A percentile compares a stretch with the other conserved stretches of the same genome.
Conservation (phyloP, 2,797 vertebrate genomes). For the Acipenser transmontanus region DNA sequence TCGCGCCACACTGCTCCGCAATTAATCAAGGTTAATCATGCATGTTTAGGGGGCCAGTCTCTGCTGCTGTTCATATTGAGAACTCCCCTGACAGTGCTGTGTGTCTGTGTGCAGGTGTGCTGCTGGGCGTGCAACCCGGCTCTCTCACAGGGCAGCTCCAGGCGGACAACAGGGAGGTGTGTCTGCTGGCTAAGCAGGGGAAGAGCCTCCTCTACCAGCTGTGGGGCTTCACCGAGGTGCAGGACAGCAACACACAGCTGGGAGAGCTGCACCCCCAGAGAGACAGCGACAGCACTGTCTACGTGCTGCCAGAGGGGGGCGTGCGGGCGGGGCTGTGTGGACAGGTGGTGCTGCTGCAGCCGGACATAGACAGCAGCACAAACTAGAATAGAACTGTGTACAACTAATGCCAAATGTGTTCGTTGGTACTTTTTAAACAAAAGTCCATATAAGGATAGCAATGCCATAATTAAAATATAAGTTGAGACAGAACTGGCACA, state of each 20-base stretch:
- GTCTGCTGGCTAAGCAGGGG: constrained; percentile 82
- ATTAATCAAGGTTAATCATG: no score
- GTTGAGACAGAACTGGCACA: no score
- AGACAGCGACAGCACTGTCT: constrained; percentile 56
- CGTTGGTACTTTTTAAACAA: no score
- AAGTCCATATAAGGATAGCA: no score
- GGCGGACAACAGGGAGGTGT: constrained; percentile 35
- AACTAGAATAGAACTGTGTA: no score
- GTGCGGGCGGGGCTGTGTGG: constrained; percentile 71
- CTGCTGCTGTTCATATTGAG: no score
- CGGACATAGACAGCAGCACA: no score
- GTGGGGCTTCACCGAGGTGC: constrained; percentile 63
- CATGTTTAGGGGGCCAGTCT: no score
- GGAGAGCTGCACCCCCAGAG: constrained; percentile 67
- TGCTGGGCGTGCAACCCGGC: constrained; percentile 57
- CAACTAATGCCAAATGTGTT: no score
- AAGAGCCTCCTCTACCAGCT: constrained; percentile 81
- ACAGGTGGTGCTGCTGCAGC: constrained; percentile 64
- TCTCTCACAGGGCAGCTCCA: constrained; percentile 26
- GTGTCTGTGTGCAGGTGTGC: constrained; percentile 50
- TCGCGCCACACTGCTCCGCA: no score
- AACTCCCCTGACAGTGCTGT: background rate
- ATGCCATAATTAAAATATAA: no score
- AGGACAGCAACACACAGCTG: constrained; percentile 74
- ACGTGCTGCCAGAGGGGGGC: constrained; percentile 72